Evolutionary conservation across 2,888 invertebrate genomes (phyloP), one percentile per base, ranked within the genome.

Genomic region (Amphiduros pacificus): DNA sequence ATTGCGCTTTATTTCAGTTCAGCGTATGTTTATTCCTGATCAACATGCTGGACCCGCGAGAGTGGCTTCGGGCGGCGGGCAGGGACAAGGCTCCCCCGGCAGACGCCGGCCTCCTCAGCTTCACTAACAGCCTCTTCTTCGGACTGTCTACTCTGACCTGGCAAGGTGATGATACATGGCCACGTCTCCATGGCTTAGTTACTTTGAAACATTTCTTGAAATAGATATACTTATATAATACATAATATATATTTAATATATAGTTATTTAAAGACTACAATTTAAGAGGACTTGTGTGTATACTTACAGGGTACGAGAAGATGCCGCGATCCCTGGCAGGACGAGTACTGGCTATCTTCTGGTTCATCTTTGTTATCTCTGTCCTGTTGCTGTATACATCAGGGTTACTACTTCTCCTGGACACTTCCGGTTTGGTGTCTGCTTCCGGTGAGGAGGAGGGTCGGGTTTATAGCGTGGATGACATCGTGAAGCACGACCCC

Each of bases 281-380:
- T n/a, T n/a, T n/a, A n/a, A n/a, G n/a, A n/a, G n/a, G n/a, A n/a
- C n/a, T n/a, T n/a, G n/a, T n/a, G n/a, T n/a, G n/a, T n/a, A n/a
- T n/a, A n/a, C n/a, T 26, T 31, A 26, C 61, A 64, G 64, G 64
- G 22, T 64, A 53, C 32, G 49, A 51, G 11, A 51, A 72, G 17
- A 61, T 74, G 0, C 77, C 77, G 1, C 61, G 75, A 2, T 75
- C 76, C 2, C 31, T 75, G 20, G 76, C 74, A 9, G 75, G 71
- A 1, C 68, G 77, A 11, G 60, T 74, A 4, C 69, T 74, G 4
- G 71, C 71, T 27, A 63, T 67, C 9, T 65, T 69, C 56, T 77
- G 76, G 76, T 77, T 75, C 74, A 20, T 73, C 26, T 77, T 75
- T 60, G 70, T 73, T 26, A 56, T 75, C 17, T 61, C 74, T 14